Evolutionary conservation across 2,113 vertebrate species (phyloP), one percentile per base, ranked within the genome.

Genomic region (Clarias gariepinus): DNA sequence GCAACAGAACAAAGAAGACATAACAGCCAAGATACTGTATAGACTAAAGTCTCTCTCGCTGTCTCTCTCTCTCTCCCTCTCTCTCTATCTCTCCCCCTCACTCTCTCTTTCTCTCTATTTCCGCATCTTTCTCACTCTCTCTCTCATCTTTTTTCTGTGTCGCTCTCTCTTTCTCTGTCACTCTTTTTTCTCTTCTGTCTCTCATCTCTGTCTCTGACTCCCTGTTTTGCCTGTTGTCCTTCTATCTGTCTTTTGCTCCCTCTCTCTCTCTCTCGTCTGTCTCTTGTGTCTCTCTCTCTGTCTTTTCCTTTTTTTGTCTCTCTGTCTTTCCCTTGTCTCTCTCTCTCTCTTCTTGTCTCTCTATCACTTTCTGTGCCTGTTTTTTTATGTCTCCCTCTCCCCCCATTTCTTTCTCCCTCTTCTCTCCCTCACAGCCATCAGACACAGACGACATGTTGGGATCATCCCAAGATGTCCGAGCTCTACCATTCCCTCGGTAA

Each of bases 401-500:
- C 33, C n/a, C 60, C 66, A 3, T 77, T 21, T 57, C 73, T 23
- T 11, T 36, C 68, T 64, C 21, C 64, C 23, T 64, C 19, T 66
- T 55, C 9, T 76, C 16, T 64, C 19, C 57, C 28, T 87, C 58
- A 36, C 28, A 97, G 96, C 89, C 96, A 97, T 90, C 94, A 96
- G 89, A 97, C 96, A 30, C 96, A 97, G 88, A 97, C 96, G 7
- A 97, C 96, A 52, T 96, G 95, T 84, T 97, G 96, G 96, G 96
- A 97, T 92, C 96, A 97, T 89, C 96, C 96, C 21, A 97, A 96
- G 92, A 97, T 97, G 96, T 96, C 94, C 0, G 96, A 96, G 78
- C 96, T 97, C 19, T 97, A 96, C 89, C 95, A 96, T 25, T 96
- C 96, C 19, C 92, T 97, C 68, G 95, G 96, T 97, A 90, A 47